Evolutionary conservation across 2,888 invertebrate species (phyloP), one percentile per base, ranked within the genome.

Genomic region (Allacma fusca): DNA sequence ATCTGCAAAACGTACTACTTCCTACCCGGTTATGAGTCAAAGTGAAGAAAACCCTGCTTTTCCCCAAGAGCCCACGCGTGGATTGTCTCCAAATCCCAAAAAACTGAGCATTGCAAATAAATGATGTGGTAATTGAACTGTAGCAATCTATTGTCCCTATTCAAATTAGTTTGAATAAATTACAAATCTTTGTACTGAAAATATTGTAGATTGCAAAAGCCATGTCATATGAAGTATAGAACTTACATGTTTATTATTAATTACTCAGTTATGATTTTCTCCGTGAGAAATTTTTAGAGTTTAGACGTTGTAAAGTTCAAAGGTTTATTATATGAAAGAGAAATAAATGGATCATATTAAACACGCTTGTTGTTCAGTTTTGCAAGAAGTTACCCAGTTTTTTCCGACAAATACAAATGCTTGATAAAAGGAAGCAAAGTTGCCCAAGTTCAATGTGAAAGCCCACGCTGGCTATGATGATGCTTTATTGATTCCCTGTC

Each of bases 1-100:
- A 57, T 87, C 88, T 82, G 87, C 88, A 50, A 89, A 88, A 82
- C 86, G 88, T 77, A 87, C 88, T 43, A 87, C 87, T 43, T 88
- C 88, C 4, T 88, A 88, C 80, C 88, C 88, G 28, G 85, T 86
- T 59, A 85, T 86, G 80, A 85, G 85, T 43, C 80, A 80, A 78
- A 29, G 77, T 44, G 67, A 62, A 24, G 23, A 62, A 24, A 24
- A 23, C 23, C n/a, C 62, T 5, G 24, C 23, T 50, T 50, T n/a
- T 13, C 13, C 62, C 24, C 12, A 12, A 23, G 62, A 62, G 23
- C 23, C 24, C 21, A 9, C 23, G 62, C 62, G 62, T 21, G 62
- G 62, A 62, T 26, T 24, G n/a, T 62, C 62, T 24, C 62, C 62
- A 24, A 62, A 62, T 24, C 23, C 62, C 12, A 62, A 62, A 24